A percentile compares a stretch with the other conserved stretches of the same genome.
phyloP scores from a whole-genome alignment of 2,797 vertebrate genomes.

The Cheirogaleus major region DNA sequence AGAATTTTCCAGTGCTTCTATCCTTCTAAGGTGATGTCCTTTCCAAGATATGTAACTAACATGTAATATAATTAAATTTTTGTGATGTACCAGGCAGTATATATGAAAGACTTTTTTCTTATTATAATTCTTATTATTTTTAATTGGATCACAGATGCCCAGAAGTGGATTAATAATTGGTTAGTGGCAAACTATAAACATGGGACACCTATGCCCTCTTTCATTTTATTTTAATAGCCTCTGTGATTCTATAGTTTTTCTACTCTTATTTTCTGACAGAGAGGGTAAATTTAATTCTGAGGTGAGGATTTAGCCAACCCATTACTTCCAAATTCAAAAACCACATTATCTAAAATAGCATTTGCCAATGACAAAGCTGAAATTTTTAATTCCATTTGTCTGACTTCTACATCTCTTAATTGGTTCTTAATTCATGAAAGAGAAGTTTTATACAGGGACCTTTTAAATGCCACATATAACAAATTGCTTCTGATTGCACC shows the following conservation, averaged over 20 bases:
- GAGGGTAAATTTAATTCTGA: slow-evolving; percentile 1
- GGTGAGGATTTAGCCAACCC: background rate
- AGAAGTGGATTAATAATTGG: background rate
- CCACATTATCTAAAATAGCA: slow-evolving; percentile 23
- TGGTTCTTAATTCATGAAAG: slow-evolving; percentile 28
- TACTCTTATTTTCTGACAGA: background rate
- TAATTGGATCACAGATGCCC: background rate
- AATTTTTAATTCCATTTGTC: background rate
- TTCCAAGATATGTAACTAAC: background rate
- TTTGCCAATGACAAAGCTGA: background rate
- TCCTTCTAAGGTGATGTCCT: background rate
- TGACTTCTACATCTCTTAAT: slow-evolving; percentile 13
- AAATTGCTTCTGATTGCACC: background rate
- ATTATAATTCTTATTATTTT: background rate
- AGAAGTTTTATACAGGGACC: background rate
- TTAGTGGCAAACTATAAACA: background rate
- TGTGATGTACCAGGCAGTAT: background rate
- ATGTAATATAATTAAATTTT: background rate
- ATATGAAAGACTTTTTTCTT: background rate
- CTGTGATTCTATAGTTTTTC: background rate
- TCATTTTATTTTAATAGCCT: background rate
- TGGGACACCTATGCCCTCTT: background rate
- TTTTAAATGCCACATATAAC: background rate
- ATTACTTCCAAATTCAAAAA: slow-evolving; percentile 24
- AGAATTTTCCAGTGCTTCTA: background rate